Evolutionary conservation across 2,113 vertebrate genomes (phyloP).

Genomic region (Ellobius talpinus): DNA sequence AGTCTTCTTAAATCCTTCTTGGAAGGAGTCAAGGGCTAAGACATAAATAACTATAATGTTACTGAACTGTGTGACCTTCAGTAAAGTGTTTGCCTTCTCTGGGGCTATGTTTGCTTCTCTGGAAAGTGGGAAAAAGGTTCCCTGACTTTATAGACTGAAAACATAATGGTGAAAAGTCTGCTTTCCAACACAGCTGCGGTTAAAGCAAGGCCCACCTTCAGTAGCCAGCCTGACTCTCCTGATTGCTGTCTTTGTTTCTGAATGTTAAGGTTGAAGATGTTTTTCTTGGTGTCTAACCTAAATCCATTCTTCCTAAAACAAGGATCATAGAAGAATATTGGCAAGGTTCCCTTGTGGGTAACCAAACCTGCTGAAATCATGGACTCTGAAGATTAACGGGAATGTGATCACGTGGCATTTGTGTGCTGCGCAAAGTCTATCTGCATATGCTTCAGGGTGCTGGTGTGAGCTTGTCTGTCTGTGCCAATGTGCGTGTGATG

Average conservation of each 20-base stretch:
- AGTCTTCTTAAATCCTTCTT: conserved; percentile 73
- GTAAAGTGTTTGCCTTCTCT: conserved; percentile 53
- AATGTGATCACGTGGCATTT: background rate
- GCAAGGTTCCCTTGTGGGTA: background rate
- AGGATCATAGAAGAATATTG: background rate
- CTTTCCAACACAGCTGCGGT: background rate
- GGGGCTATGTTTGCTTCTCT: conserved; percentile 58
- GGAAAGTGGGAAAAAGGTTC: conserved; percentile 24
- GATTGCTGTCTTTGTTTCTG: conserved; percentile 2
- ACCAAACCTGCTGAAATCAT: conserved; percentile 24
- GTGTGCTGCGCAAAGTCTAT: conserved; percentile 37
- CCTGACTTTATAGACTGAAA: background rate
- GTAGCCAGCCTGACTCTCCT: background rate
- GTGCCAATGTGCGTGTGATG: conserved; percentile 24
- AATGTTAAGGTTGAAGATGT: background rate
- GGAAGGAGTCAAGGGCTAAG: conserved; percentile 58
- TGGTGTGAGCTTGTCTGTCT: background rate
- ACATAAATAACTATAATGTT: conserved; percentile 24
- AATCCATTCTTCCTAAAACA: background rate
- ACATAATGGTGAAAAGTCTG: background rate
- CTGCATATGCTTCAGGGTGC: background rate
- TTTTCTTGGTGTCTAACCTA: conserved; percentile 1
- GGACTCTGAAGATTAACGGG: background rate
- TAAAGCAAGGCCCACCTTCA: background rate
- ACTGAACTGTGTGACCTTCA: conserved; percentile 73